Conservation (phyloP, 2,797 vertebrate genomes). For the Monodelphis domestica region DNA sequence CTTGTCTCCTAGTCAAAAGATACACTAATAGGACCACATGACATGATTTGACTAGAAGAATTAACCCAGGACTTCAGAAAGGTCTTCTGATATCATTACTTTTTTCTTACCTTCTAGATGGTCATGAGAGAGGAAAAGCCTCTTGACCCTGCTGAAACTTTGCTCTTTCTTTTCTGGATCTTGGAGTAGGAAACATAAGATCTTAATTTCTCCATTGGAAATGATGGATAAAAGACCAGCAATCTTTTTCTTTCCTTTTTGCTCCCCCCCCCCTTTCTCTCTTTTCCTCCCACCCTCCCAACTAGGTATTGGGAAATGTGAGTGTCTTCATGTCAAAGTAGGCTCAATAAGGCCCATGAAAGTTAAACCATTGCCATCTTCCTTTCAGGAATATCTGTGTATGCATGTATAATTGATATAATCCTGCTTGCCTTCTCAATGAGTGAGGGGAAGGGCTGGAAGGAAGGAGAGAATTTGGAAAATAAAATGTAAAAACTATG, state of each 20-base stretch:
- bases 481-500: neutral
- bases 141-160: neutral
- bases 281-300: neutral
- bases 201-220: neutral
- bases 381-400: neutral
- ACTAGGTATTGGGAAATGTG: neutral
- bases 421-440: neutral
- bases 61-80: neutral
- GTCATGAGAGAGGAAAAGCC: neutral
- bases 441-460: neutral
- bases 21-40: neutral
- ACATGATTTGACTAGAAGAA: neutral
- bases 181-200: neutral
- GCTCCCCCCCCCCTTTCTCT: neutral
- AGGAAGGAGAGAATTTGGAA: neutral
- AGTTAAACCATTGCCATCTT: neutral
- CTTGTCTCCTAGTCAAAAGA: neutral
- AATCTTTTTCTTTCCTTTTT: neutral
- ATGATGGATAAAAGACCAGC: neutral
- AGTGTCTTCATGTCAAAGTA: neutral
- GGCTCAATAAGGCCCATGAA: neutral
- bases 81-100: neutral
- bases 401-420: neutral
- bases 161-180: neutral
- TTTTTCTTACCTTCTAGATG: neutral